A percentile compares a stretch with the other conserved stretches of the same genome.
These are phyloP conservation scores for Leptopilina clavipes DNA, from an alignment of 1,140 invertebrate genomes.

Conservation along the genomic window DNA sequence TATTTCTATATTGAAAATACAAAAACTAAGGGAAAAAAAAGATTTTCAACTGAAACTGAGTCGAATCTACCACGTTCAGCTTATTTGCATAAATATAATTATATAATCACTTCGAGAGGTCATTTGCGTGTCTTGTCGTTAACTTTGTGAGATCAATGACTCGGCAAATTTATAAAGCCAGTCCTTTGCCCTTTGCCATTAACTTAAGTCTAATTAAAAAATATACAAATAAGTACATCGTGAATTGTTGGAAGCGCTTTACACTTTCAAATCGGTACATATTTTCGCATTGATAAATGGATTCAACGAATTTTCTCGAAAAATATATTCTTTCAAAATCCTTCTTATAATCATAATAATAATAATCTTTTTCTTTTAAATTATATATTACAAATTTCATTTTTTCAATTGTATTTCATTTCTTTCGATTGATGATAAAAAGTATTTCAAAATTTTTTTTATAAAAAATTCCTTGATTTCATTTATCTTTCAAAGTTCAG, in stretches of 20 bases:
- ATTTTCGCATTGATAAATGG: not conserved
- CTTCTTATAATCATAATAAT: too few relatives aligned
- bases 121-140: slow-evolving; percentile 56
- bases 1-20: not conserved
- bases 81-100: not conserved
- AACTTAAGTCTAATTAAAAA: slow-evolving; percentile 65
- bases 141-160: slow-evolving; percentile 59
- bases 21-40: not conserved
- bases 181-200: slow-evolving; percentile 40
- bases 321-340: slow-evolving; percentile 4
- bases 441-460: not conserved
- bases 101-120: slow-evolving; percentile 31
- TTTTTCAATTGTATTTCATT: too few relatives aligned
- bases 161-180: slow-evolving; percentile 49
- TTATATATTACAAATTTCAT: too few relatives aligned
- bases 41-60: not conserved
- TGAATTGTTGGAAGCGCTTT: slow-evolving; percentile 50
- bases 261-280: not conserved
- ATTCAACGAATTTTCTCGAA: not conserved
- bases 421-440: too few relatives aligned
- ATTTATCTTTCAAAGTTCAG: not conserved
- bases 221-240: slow-evolving; percentile 62
- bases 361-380: too few relatives aligned
- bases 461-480: not conserved
- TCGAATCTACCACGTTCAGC: slow-evolving; percentile 24